Evolutionary conservation across 1,140 invertebrate species (phyloP), one percentile per base, ranked within the genome.

Genomic region (Psix sp.): DNA sequence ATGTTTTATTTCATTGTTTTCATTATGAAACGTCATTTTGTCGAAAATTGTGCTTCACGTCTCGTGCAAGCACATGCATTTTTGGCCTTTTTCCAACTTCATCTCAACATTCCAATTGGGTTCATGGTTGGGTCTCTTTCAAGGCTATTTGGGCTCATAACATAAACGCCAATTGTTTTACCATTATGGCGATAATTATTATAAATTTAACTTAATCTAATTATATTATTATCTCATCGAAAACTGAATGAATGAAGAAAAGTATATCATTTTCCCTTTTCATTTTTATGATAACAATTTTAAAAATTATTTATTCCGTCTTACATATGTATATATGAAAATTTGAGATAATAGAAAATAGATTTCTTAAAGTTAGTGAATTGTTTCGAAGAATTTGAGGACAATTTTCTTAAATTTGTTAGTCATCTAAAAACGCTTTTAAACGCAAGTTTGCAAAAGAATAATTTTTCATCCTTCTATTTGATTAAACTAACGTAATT

Each of bases 101-200:
- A 38, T 59, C 45, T 52, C 14, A 59, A 52, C 66, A 60, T 70
- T 70, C 66, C 66, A 39, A 54, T 60, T 70, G 45, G 63, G 56
- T 70, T 70, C 66, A 70, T 70, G 66, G 66, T 70, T 70, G 24
- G 54, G 46, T 51, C 16, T 57, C 14, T 59, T 54, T 68, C 65
- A 60, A 68, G 65, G 65, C 48, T 59, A 48, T 18, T 33, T 43
- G 46, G 45, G 43, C 29, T 67, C 26, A 39, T 24, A 6, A 46
- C 15, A 5, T 13, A 11, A 39, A 49, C 1, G 17, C n/a, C n/a
- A 49, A 60, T 16, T 17, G 5, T 26, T 36, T 21, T 26, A 54
- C 31, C 18, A 11, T 26, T n/a, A 51, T 31, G 20, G 33, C 17
- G 18, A 40, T 35, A 11, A 13, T 42, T 42, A 26, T 24, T 2